A percentile compares a stretch with the other conserved stretches of the same genome.
Conservation (phyloP, 2,888 invertebrate species). For the Anthoptus insignis region DNA sequence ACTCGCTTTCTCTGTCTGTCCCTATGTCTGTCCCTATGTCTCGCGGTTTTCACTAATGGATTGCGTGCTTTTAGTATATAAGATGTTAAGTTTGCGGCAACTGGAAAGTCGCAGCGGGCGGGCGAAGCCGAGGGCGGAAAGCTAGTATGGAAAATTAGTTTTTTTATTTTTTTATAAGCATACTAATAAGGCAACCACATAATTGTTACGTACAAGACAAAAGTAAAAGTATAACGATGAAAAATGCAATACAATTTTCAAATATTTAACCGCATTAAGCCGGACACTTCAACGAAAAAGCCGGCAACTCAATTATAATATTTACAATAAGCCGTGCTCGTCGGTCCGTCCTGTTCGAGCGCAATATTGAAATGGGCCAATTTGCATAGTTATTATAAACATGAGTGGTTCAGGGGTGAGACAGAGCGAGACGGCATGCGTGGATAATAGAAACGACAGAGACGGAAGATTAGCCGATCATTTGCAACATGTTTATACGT, state of each 20-base stretch:
- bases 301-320: constrained; percentile 64
- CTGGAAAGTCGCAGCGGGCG: too few relatives aligned
- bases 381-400: constrained; percentile 82
- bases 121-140: too few relatives aligned
- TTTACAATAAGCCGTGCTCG: constrained; percentile 68
- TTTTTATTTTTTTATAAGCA: too few relatives aligned
- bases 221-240: neutral
- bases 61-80: too few relatives aligned
- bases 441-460: constrained; percentile 40
- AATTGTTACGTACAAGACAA: neutral
- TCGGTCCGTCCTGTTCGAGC: constrained; percentile 66
- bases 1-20: too few relatives aligned
- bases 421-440: constrained; percentile 56
- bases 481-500: constrained; percentile 28
- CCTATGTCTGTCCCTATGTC: too few relatives aligned
- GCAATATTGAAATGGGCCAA: constrained; percentile 77
- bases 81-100: too few relatives aligned
- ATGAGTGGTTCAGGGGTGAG: constrained; percentile 63
- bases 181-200: too few relatives aligned
- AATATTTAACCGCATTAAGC: constrained; percentile 23
- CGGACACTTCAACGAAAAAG: constrained; percentile 53
- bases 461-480: constrained; percentile 31
- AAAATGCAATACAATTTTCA: constrained; percentile 15
- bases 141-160: too few relatives aligned
- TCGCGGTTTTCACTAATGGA: too few relatives aligned